These are phyloP conservation scores for Netelia melanura DNA, from an alignment of 2,888 invertebrate genomes.

Conservation along the genomic window DNA sequence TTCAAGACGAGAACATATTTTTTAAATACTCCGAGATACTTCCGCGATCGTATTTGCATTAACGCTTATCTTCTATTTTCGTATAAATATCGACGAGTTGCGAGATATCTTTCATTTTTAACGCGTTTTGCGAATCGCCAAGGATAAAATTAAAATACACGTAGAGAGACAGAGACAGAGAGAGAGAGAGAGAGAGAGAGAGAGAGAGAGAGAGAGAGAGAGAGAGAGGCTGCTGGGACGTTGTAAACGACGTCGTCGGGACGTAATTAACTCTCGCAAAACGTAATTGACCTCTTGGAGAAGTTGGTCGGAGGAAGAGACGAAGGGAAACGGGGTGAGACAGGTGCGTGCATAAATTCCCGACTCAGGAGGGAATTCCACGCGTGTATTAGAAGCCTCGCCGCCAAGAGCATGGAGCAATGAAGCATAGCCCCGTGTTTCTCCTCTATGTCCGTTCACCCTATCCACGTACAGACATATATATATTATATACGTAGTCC, in stretches of 20 bases:
- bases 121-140: too few relatives aligned
- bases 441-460: slow-evolving; percentile 1
- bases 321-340: slow-evolving; percentile 4
- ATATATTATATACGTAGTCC: too few relatives aligned
- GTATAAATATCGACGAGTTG: too few relatives aligned
- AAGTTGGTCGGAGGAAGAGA: slow-evolving; percentile 19
- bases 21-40: too few relatives aligned
- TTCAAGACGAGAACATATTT: background rate
- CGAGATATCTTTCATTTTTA: too few relatives aligned
- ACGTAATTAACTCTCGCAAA: slow-evolving; percentile 26
- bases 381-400: slow-evolving; percentile 12
- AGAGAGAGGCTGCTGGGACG: background rate
- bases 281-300: slow-evolving; percentile 25
- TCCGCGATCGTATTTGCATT: too few relatives aligned
- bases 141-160: too few relatives aligned
- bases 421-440: background rate
- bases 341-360: slow-evolving; percentile 7
- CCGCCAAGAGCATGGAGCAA: slow-evolving; percentile 1
- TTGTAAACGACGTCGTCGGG: background rate
- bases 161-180: background rate
- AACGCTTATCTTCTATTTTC: too few relatives aligned
- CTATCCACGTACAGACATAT: too few relatives aligned
- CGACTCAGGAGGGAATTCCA: slow-evolving; percentile 1
- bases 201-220: background rate
- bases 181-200: background rate